Evolutionary conservation across 2,797 vertebrate species (phyloP).

Genomic region (Gallinago solitaria): DNA sequence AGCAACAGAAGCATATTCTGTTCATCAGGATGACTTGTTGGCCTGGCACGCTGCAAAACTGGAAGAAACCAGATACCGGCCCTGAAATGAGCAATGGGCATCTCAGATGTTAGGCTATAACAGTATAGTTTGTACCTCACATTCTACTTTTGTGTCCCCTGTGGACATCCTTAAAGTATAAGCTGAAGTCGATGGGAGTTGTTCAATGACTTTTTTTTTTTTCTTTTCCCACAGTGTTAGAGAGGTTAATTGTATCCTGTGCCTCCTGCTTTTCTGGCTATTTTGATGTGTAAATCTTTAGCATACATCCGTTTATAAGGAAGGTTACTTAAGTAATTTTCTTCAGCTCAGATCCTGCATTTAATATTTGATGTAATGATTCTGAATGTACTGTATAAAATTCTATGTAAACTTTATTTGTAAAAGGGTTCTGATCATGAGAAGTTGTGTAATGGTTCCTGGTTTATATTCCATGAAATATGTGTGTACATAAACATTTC

Average conservation of each 20-base stretch:
- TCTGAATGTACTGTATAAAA: neutral
- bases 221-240: slow-evolving; percentile 27
- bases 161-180: slow-evolving; percentile 6
- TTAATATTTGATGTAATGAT: slow-evolving; percentile 19
- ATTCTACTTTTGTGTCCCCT: neutral
- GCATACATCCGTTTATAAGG: slow-evolving; percentile 2
- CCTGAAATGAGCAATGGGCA: neutral
- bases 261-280: slow-evolving; percentile 53
- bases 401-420: neutral
- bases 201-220: neutral
- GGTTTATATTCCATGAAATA: neutral
- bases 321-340: neutral
- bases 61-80: neutral
- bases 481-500: neutral
- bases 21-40: neutral
- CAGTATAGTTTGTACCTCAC: neutral
- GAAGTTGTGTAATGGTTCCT: neutral
- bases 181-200: neutral
- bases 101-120: neutral
- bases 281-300: slow-evolving; percentile 60
- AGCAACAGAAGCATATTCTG: neutral
- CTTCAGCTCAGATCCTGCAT: neutral
- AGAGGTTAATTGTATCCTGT: slow-evolving; percentile 33
- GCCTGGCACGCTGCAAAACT: neutral
- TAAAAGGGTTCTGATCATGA: neutral